phyloP scores from a whole-genome alignment of 2,113 vertebrate genomes.

The Catharus bicknelli region DNA sequence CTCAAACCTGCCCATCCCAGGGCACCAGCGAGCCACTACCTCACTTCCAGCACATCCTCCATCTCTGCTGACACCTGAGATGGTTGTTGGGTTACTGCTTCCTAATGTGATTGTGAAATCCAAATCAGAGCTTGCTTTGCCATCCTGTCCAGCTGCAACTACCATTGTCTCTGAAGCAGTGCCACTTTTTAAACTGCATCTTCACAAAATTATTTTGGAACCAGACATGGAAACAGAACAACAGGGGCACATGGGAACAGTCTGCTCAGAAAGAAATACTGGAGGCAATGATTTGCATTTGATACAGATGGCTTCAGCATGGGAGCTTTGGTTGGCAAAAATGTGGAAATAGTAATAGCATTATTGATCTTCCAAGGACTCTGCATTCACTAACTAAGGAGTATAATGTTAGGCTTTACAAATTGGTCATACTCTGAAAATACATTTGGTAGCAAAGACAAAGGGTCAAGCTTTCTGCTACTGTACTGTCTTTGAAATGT shows the following conservation, averaged over 20 bases:
- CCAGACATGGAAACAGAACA: neutral
- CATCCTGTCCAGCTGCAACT: neutral
- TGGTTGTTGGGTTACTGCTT: neutral
- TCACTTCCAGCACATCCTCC: neutral
- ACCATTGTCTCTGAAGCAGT: neutral
- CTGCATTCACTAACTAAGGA: conserved; percentile 15
- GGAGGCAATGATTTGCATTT: neutral
- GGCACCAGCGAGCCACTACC: fast-evolving
- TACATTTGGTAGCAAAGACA: conserved; percentile 32
- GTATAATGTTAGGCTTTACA: neutral
- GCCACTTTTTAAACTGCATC: neutral
- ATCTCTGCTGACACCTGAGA: neutral
- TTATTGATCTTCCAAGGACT: conserved; percentile 56
- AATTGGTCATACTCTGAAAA: conserved; percentile 30
- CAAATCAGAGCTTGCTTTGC: neutral
- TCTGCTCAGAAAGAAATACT: neutral
- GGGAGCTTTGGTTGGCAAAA: conserved; percentile 7
- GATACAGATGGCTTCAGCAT: conserved; percentile 28
- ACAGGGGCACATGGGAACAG: fast-evolving
- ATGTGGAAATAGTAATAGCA: conserved; percentile 35
- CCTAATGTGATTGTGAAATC: neutral
- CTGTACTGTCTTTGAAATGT: conserved; percentile 14
- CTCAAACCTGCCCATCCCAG: neutral
- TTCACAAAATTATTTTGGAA: neutral
- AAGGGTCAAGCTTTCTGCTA: conserved; percentile 42